A percentile compares a stretch with the other conserved stretches of the same genome.
These are phyloP conservation scores for Schizotus pectinicornis DNA, from an alignment of 2,888 invertebrate species.

Conservation along the genomic window DNA sequence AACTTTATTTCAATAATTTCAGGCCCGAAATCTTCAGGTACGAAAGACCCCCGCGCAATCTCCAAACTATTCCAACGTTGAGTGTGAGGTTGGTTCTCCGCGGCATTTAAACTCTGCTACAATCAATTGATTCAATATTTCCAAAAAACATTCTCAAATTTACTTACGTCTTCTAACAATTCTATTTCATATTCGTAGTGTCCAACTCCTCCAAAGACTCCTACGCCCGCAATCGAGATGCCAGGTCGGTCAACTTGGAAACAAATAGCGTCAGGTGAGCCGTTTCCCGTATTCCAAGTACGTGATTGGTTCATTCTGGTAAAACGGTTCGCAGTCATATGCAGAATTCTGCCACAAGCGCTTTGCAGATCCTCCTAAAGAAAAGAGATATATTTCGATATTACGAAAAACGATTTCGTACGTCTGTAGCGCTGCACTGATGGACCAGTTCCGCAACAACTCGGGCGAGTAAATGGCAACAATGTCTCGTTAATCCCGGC, in stretches of 20 bases:
- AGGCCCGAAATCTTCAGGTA: slow-evolving; percentile 83
- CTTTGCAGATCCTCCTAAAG: slow-evolving; percentile 72
- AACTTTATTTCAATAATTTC: slow-evolving; percentile 92
- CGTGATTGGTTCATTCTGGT: slow-evolving; percentile 87
- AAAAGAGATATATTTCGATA: slow-evolving; percentile 13
- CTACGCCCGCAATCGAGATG: slow-evolving; percentile 86
- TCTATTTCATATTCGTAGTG: slow-evolving; percentile 92
- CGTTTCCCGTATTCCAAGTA: slow-evolving; percentile 97
- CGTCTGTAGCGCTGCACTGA: slow-evolving; percentile 78
- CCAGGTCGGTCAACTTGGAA: slow-evolving; percentile 92
- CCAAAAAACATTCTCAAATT: not conserved
- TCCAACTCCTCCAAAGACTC: slow-evolving; percentile 88
- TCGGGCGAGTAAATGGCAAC: slow-evolving; percentile 80
- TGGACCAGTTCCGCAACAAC: slow-evolving; percentile 88
- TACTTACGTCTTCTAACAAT: slow-evolving; percentile 77
- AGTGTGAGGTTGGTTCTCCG: slow-evolving; percentile 66
- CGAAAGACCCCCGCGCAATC: slow-evolving; percentile 81
- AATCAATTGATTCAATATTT: slow-evolving; percentile 26
- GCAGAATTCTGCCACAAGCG: slow-evolving; percentile 76
- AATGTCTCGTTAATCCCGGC: slow-evolving; percentile 60
- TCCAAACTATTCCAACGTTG: slow-evolving; percentile 91
- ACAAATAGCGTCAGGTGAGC: slow-evolving; percentile 95
- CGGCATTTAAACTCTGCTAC: slow-evolving; percentile 58
- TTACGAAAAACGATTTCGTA: no score
- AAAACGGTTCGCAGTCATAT: slow-evolving; percentile 89